Base-by-base conservation (phyloP, 2,113 vertebrate species). In the Acanthisitta chloris region DNA sequence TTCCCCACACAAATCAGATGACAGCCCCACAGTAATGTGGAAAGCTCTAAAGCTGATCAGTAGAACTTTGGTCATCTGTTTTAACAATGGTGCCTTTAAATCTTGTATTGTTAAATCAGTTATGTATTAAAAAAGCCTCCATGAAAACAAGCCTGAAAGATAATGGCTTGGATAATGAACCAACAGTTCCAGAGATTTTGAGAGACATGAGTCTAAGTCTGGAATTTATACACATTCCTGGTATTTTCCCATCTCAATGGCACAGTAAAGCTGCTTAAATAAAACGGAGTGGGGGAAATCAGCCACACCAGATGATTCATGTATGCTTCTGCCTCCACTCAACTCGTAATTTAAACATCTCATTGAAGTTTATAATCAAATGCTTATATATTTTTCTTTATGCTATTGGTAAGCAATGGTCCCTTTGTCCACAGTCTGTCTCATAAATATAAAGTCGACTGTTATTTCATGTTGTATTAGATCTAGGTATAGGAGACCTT, bases 271-370 rank as follows among this genome's bases (percentile, higher is more conserved):
- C 64, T 83, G 49, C 52, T 92, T 81, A 92, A 90, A 87, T 67
- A 80, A 89, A 88, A 88, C 48, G 9, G 59, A 85, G 45, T 51
- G 48, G 64, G 49, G 76, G 20, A 87, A 92, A 76, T 87, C 66
- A 91, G 38, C 42, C 76, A 65, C 70, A 81, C 70, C 91, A 96
- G 90, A 93, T 97, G 95, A 97, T 97, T 97, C 90, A 97, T 97
- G 61, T 95, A 88, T 81, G 42, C 73, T 72, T 95, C 90, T 95
- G 83, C 70, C 78, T 92, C 81, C 86, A 89, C 90, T 97, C 91
- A 94, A 71, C 57, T 93, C 26, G 7, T 95, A 89, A 94, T 96
- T 97, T 95, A 96, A 97, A 96, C 67, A 93, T 92, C 49, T 84
- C 61, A 90, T 57, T 97, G 96, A 96, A 81, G 71, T 91, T 94